Evolutionary conservation across 37 sponge, comb jelly and placozoan genomes (phyloP).

Genomic region (Beroe forskalii): DNA sequence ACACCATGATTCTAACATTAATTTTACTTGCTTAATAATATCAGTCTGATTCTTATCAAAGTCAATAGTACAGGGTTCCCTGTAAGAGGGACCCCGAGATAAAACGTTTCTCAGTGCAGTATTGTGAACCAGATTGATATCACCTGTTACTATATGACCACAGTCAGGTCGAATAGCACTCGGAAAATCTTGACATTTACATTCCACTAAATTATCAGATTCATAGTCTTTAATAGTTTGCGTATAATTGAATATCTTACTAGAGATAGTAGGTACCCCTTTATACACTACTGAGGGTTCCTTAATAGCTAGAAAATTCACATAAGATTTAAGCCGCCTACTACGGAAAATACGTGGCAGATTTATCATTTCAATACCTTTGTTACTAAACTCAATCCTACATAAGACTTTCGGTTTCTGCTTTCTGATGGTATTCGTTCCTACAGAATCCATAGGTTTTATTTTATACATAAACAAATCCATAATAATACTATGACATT

Average conservation of each 20-base stretch:
- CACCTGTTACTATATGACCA: not conserved
- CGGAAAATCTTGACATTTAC: not conserved
- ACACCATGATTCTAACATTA: not conserved
- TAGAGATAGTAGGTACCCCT: not conserved
- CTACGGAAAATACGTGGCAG: too few species aligned
- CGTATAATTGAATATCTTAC: not conserved
- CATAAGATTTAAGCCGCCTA: not conserved
- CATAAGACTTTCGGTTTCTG: too few species aligned
- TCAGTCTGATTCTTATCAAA: not conserved
- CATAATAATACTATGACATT: too few species aligned
- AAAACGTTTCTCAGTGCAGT: not conserved
- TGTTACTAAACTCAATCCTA: too few species aligned
- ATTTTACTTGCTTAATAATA: not conserved
- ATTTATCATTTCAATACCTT: too few species aligned
- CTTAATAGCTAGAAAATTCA: not conserved
- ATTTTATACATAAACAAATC: too few species aligned
- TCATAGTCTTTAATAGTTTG: not conserved
- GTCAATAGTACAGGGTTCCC: not conserved
- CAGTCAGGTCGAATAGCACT: not conserved
- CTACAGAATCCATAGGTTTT: too few species aligned
- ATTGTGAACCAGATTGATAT: not conserved
- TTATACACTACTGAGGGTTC: not conserved
- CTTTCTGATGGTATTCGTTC: too few species aligned
- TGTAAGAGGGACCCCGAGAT: not conserved
- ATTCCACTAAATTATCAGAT: not conserved